Conservation (phyloP, 2,888 invertebrate species). For the Gerris lacustris region DNA sequence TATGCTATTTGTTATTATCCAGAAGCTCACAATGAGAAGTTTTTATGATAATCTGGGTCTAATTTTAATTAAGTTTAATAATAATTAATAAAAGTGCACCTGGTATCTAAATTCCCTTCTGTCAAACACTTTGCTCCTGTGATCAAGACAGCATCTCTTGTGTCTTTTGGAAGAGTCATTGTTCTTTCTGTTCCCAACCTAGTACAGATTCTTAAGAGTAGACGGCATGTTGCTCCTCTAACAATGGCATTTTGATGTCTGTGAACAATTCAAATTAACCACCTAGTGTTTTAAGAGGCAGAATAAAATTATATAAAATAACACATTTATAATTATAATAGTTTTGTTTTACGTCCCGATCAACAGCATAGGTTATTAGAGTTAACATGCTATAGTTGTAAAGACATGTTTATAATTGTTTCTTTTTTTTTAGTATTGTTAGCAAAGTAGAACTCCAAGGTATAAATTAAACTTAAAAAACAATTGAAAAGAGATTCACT, state of each 20-base stretch:
- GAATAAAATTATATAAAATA: not conserved
- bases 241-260: conserved; percentile 79
- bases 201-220: conserved; percentile 59
- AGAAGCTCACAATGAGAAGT: not conserved
- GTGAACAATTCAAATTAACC: conserved; percentile 7
- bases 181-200: conserved; percentile 60
- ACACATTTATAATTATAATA: not conserved
- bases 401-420: too few species aligned
- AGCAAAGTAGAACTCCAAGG: too few species aligned
- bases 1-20: too few species aligned
- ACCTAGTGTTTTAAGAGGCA: too few species aligned
- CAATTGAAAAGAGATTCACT: too few species aligned
- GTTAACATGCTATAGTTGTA: too few species aligned
- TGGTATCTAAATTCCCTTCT: conserved; percentile 76
- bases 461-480: too few species aligned
- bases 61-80: too few species aligned
- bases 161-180: conserved; percentile 60
- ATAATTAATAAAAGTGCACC: conserved; percentile 38
- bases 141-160: conserved; percentile 63
- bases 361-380: too few species aligned
- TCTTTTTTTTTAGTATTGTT: too few species aligned
- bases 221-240: conserved; percentile 66
- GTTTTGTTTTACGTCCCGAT: too few species aligned
- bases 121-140: conserved; percentile 70
- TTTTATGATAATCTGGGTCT: too few species aligned